Evolutionary conservation across 2,797 vertebrate species (phyloP).

Genomic region (Sarcophilus harrisii): DNA sequence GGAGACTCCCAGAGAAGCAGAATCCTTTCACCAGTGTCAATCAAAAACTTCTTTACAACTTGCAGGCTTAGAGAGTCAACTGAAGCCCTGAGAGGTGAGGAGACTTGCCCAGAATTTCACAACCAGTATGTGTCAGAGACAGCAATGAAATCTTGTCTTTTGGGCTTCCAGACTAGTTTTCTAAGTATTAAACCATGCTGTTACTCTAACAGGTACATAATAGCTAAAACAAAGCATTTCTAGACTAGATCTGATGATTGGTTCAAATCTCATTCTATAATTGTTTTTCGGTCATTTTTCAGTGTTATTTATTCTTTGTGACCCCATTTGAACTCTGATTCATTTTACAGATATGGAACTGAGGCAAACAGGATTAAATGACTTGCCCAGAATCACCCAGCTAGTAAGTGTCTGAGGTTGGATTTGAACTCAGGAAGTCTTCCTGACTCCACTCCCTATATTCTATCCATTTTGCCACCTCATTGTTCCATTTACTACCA

Average conservation of each 20-base stretch:
- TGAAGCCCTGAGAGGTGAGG: neutral
- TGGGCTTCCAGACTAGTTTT: neutral
- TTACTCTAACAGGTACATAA: neutral
- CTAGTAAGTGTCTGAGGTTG: neutral
- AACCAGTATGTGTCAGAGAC: neutral
- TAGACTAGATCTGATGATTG: neutral
- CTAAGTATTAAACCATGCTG: neutral
- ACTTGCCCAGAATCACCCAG: neutral
- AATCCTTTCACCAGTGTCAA: neutral
- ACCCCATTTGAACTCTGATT: neutral
- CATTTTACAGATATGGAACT: neutral
- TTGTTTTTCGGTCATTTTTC: neutral
- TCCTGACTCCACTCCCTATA: neutral
- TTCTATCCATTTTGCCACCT: neutral
- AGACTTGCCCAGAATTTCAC: neutral
- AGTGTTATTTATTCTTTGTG: neutral
- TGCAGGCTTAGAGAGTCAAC: neutral
- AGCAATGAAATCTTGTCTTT: neutral
- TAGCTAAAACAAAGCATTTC: neutral
- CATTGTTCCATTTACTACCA: neutral
- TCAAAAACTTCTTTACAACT: neutral
- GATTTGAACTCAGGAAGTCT: neutral
- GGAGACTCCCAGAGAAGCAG: neutral
- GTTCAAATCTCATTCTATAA: neutral
- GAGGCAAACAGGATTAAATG: neutral